Evolutionary conservation across 1,140 invertebrate genomes (phyloP), one percentile per base, ranked within the genome.

Genomic region (Heliconius himera): DNA sequence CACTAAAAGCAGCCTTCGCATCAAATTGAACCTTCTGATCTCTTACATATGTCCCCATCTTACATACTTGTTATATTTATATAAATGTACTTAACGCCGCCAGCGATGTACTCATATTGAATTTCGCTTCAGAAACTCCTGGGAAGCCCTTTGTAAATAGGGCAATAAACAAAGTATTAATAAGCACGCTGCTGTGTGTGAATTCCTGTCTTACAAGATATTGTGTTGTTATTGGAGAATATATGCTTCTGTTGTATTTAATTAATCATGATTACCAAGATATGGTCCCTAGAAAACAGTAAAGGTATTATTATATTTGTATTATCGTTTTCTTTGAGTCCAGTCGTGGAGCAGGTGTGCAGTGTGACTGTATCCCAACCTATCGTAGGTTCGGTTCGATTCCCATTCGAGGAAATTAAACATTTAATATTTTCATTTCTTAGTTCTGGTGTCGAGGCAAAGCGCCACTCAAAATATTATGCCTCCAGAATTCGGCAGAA

Each of bases 1-100:
- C 91, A 91, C 89, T 88, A 88, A 83, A 87, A 85, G 82, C 85
- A 86, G 81, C 77, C 81, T 82, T 84, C 85, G 84, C 84, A 87
- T 88, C 84, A 89, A 91, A 90, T 90, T 90, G 86, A 90, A 89
- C 88, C 85, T 85, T 89, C 82, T 83, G 84, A 88, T 89, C 85
- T 86, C 82, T 73, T 73, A 75, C 74, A 81, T 84, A 83, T 84
- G 80, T 79, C 76, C 81, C 26, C 22, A 66, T 66, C 3, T 66
- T 5, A 66, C 4, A 66, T 29, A 29, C 60, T 66, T 29, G 26
- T 16, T 29, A 66, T 66, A 60, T 11, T 0, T 16, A 29, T 29
- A 66, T 66, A 66, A 79, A 77, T 78, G 36, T 82, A 83, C 70
- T 54, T n/a, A 70, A 66, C 49, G 73, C 71, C 79, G 33, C 49